Evolutionary conservation across 2,797 vertebrate genomes (phyloP), one percentile per base, ranked within the genome.

Genomic region (Orestias chungarensis): DNA sequence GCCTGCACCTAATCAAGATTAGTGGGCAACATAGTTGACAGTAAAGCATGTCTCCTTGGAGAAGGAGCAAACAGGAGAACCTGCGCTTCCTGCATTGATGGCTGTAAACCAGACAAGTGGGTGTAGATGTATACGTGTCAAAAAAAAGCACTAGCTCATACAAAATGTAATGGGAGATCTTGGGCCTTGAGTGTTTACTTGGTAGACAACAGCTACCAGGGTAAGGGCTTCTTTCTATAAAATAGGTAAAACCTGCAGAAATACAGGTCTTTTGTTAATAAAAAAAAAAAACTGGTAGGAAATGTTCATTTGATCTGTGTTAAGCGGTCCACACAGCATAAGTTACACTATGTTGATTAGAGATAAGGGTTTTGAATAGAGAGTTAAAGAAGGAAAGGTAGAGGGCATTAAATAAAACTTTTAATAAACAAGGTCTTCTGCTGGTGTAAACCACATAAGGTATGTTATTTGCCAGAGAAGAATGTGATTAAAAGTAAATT

Each of bases 401-500:
- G 40, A 59, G 43, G 54, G 68, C 43, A 23, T 14, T 31, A 70
- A 49, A 43, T 55, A 67, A 17, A 66, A 55, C n/a, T 49, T n/a
- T 25, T 66, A 40, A 15, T 20, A 18, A n/a, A 73, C 1, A 33
- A 15, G 25, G 18, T 11, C 14, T 47, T 18, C 14, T 8, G 12
- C 10, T 35, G 25, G 25, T 42, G 27, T 14, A 43, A 33, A 8
- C 46, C 1, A 44, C 15, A 33, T 35, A 23, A 66, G 52, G 14
- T 25, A 29, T 43, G 52, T 43, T 71, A 8, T 25, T 35, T 11
- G 0, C 50, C 8, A 38, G 3, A 42, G 57, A 33, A 15, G 25
- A 76, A 64, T 57, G 49, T 49, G 71, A 46, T 70, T 31, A 72
- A 40, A 57, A 68, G 55, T 70, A 9, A 10, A 18, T 33, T 46